Conservation (phyloP, 2,888 invertebrate species). For the Drosophila macrospina region DNA sequence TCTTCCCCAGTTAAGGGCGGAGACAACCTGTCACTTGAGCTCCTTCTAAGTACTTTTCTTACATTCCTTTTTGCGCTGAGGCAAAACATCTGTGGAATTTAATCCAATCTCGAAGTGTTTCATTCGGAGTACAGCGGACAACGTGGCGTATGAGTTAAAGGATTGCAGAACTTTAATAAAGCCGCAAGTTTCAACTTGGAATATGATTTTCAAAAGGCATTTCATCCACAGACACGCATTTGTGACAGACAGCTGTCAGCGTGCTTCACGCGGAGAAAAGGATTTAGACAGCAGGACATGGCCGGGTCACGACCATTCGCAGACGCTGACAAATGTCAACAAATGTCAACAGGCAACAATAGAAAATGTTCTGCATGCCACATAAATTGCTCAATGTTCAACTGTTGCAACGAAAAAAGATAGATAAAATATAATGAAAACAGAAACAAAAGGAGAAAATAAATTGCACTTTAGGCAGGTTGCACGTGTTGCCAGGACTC, state of each 20-base stretch:
- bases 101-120: conserved; percentile 31
- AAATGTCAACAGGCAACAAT: conserved; percentile 59
- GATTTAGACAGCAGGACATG: conserved; percentile 2
- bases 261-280: background rate
- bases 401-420: conserved; percentile 15
- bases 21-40: conserved; percentile 26
- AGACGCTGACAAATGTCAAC: conserved; percentile 56
- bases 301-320: conserved; percentile 39
- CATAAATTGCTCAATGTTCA: conserved; percentile 43
- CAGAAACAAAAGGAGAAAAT: conserved; percentile 5
- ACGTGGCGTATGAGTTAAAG: conserved; percentile 35
- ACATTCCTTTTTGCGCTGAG: conserved; percentile 16
- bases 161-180: conserved; percentile 28
- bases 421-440: background rate
- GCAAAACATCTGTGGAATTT: conserved; percentile 35
- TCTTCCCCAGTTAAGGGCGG: background rate
- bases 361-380: conserved; percentile 45
- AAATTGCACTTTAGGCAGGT: conserved; percentile 41
- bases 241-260: conserved; percentile 55
- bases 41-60: conserved; percentile 20
- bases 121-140: conserved; percentile 11
- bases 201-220: conserved; percentile 24
- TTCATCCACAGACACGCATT: conserved; percentile 30
- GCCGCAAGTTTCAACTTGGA: background rate
- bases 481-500: conserved; percentile 34